Conservation (phyloP, 1,140 invertebrate species). For the Chrysopa pallens region DNA sequence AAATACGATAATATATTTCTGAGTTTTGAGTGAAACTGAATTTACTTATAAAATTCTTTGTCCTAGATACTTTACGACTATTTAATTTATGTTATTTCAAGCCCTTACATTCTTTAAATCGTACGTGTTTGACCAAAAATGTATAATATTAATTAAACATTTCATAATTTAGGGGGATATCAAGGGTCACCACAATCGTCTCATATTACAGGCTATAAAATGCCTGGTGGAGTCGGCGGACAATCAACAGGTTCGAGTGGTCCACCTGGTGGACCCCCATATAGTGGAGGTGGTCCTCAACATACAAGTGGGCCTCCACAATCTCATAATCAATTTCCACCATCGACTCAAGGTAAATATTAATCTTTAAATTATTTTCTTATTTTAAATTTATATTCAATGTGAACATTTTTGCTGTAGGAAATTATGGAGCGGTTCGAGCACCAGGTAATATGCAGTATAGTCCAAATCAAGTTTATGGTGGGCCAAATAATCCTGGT, state of each 20-base stretch:
- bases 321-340: conserved; percentile 19
- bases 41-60: too few species aligned
- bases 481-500: conserved; percentile 9
- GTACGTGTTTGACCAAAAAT: too few species aligned
- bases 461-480: conserved; percentile 29
- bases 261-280: conserved; percentile 24
- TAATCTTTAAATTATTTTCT: conserved; percentile 1
- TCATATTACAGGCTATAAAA: conserved; percentile 38
- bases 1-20: too few species aligned
- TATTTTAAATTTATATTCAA: not conserved
- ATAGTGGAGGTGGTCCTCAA: conserved; percentile 24
- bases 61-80: too few species aligned
- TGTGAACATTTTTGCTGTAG: conserved; percentile 9
- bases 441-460: conserved; percentile 25
- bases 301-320: conserved; percentile 22
- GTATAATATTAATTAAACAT: not conserved
- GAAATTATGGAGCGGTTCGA: conserved; percentile 31
- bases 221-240: conserved; percentile 25
- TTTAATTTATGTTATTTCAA: too few species aligned
- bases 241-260: conserved; percentile 22
- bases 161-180: conserved; percentile 26
- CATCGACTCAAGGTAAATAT: not conserved
- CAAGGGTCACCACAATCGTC: conserved; percentile 39
- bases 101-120: too few species aligned
- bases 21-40: too few species aligned